Percentiles rank a stretch among this genome's conserved stretches.
These are phyloP conservation scores for Bilobella aurantiaca DNA, from an alignment of 1,140 invertebrate species.

Conservation along the genomic window DNA sequence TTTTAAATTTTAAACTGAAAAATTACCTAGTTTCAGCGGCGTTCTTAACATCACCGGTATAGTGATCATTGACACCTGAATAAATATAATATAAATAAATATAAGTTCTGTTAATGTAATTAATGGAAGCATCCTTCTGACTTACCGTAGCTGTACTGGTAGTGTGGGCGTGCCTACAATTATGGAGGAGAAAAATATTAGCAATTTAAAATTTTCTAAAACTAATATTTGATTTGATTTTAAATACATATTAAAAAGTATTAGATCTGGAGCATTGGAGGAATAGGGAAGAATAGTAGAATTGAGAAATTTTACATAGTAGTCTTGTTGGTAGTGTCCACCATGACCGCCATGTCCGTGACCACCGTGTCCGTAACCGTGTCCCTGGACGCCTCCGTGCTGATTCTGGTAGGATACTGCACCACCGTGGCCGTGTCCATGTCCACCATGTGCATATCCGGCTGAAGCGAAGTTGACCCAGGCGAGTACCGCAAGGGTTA, in stretches of 20 bases:
- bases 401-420: background rate
- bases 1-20: background rate
- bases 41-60: background rate
- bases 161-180: background rate
- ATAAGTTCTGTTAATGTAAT: background rate
- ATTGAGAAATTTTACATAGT: constrained; percentile 1
- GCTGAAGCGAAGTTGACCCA: background rate
- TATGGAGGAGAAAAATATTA: background rate
- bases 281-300: too few species aligned
- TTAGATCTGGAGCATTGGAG: too few species aligned
- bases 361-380: background rate
- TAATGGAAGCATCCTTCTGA: background rate
- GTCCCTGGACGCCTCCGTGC: background rate
- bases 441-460: background rate
- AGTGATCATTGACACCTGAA: background rate
- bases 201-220: background rate
- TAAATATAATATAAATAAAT: background rate
- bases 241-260: too few species aligned
- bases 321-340: constrained; percentile 2
- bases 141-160: constrained; percentile 5
- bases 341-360: background rate
- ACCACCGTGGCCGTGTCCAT: background rate
- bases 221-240: too few species aligned
- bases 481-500: background rate
- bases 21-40: background rate